These are phyloP conservation scores for Protobothrops mucrosquamatus DNA, from an alignment of 2,113 vertebrate genomes.

Conservation along the genomic window DNA sequence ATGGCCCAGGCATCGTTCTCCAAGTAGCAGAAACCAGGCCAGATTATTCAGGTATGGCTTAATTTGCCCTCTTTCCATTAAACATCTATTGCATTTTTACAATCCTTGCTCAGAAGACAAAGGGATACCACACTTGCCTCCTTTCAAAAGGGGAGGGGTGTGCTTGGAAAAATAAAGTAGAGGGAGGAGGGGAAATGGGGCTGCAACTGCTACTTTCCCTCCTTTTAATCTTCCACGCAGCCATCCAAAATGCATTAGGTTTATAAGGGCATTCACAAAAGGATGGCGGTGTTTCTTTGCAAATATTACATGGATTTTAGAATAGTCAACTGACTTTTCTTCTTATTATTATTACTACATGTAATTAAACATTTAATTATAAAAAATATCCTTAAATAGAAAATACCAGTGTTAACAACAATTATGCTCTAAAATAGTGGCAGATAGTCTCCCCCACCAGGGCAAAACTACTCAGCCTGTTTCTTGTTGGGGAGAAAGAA, in stretches of 20 bases:
- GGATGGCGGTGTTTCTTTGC: background rate
- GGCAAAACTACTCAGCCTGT: background rate
- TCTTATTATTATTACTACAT: background rate
- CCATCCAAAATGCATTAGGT: background rate
- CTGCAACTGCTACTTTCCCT: background rate
- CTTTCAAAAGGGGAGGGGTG: background rate
- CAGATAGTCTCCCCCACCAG: background rate
- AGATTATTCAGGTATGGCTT: slow-evolving; percentile 45
- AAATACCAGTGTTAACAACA: background rate
- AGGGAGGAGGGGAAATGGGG: background rate
- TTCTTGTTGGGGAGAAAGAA: background rate
- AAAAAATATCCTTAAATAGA: background rate
- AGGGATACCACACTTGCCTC: background rate
- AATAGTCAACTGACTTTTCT: background rate
- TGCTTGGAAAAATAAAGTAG: background rate
- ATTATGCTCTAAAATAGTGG: background rate
- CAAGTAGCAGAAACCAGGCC: slow-evolving; percentile 47
- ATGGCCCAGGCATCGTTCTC: slow-evolving; percentile 67
- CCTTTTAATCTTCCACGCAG: background rate
- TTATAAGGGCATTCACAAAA: background rate
- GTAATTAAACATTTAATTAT: background rate
- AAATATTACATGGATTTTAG: background rate
- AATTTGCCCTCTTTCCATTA: background rate
- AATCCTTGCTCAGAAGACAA: background rate
- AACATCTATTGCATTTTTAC: no score